These are phyloP conservation scores for Holacanthella duospinosa DNA, from an alignment of 2,888 invertebrate genomes.

Conservation along the genomic window DNA sequence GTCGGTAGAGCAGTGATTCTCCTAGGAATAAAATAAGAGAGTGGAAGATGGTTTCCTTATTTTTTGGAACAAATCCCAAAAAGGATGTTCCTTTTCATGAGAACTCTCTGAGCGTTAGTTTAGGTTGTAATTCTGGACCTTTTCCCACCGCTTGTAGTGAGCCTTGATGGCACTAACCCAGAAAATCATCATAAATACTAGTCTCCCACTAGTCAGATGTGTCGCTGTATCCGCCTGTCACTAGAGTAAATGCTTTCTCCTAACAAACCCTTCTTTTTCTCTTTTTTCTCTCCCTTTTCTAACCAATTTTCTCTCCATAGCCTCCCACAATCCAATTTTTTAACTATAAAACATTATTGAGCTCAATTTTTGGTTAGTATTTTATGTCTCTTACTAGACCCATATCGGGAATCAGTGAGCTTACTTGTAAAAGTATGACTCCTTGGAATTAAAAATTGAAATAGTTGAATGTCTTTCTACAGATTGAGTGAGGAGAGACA, in stretches of 20 bases:
- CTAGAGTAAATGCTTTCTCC: too few relatives aligned
- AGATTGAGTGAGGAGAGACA: too few relatives aligned
- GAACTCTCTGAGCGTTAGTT: not conserved
- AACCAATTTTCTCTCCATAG: not conserved
- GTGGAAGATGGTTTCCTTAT: too few relatives aligned
- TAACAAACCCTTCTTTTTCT: not conserved
- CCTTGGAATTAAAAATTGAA: too few relatives aligned
- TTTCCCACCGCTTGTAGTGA: not conserved
- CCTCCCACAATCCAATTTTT: not conserved
- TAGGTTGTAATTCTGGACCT: not conserved
- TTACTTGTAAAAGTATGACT: too few relatives aligned
- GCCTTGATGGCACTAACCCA: conserved; percentile 1
- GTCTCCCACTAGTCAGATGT: not conserved
- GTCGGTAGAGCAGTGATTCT: too few relatives aligned
- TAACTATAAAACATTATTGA: not conserved
- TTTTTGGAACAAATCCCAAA: not conserved
- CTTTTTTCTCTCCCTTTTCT: not conserved
- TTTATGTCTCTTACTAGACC: too few relatives aligned
- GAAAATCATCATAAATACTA: not conserved
- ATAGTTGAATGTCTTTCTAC: too few relatives aligned
- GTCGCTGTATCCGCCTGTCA: too few relatives aligned
- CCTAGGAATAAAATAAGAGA: too few relatives aligned
- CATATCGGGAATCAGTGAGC: too few relatives aligned
- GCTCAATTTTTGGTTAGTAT: too few relatives aligned
- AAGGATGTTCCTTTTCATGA: not conserved